Conservation (phyloP, 2,113 vertebrate genomes). For the Cyprinodon brontotheroides region DNA sequence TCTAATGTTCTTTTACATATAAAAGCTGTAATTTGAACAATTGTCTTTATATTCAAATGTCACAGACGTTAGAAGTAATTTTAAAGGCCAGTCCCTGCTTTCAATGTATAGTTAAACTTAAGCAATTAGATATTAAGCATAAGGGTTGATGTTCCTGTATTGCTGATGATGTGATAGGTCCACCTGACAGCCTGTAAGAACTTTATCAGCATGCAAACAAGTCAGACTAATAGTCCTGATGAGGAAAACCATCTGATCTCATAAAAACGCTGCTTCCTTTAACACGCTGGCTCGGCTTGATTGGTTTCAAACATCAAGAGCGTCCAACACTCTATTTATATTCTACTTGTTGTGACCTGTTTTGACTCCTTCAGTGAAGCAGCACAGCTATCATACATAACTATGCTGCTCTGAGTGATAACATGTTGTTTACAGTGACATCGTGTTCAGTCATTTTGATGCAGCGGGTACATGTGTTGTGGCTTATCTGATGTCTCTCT, state of each 20-base stretch:
- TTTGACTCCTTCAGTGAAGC: constrained; percentile 8
- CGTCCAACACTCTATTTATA: constrained; percentile 8
- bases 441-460: not conserved
- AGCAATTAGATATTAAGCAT: not conserved
- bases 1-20: not conserved
- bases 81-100: not conserved
- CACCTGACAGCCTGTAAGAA: not conserved
- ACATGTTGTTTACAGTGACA: constrained; percentile 20
- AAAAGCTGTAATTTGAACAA: not conserved
- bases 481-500: constrained; percentile 22
- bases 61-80: not conserved
- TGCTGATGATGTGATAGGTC: constrained; percentile 11
- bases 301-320: not conserved
- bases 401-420: not conserved
- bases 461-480: not conserved
- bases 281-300: constrained; percentile 2
- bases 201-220: constrained; percentile 21
- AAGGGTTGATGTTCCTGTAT: constrained; percentile 13
- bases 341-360: not conserved
- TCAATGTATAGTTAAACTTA: not conserved
- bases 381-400: not conserved
- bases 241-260: not conserved
- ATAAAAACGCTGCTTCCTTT: not conserved
- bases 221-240: constrained; percentile 28
- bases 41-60: not conserved